Evolutionary conservation across 2,113 vertebrate species (phyloP), one percentile per base, ranked within the genome.

Genomic region (Lanius collurio): DNA sequence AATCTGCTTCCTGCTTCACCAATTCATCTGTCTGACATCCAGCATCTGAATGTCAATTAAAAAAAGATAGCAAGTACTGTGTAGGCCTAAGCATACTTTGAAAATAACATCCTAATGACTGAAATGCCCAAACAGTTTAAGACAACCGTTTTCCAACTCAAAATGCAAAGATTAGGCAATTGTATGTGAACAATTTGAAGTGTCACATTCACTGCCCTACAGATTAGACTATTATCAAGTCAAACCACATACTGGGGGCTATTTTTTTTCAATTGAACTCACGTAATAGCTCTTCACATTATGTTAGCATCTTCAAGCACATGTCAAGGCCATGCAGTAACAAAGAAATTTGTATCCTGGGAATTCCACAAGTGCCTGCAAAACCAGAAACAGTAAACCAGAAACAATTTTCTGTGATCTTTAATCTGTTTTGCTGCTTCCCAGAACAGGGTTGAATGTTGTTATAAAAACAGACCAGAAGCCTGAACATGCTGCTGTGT

Each of bases 341-440:
- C 41, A 71, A 81, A 63, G 63, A 53, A 67, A 76, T 87, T 27
- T 81, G 50, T 93, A 74, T 52, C 27, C 57, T 90, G 65, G 71
- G 65, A 89, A 89, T 90, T 86, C 76, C 44, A 70, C 0, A 1
- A 76, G 35, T 52, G 69, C 52, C 77, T 76, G 64, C 37, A 74
- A 93, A 95, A 87, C 83, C 68, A 81, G 65, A 86, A 78, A 59
- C n/a, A 59, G 83, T 83, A 89, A 87, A 42, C 60, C 83, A 93
- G 79, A 92, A 80, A 63, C 76, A 50, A 19, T 59, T 83, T 93
- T 92, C 71, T 93, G 87, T 89, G 78, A 90, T 96, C 83, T 91
- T 73, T 74, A 65, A 92, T 94, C 77, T 96, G 84, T 86, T 90
- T 59, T 94, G 74, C 57, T 83, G 53, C 63, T 84, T 90, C 8